phyloP scores from a whole-genome alignment of 2,797 vertebrate genomes.

The Spondyliosoma cantharus region DNA sequence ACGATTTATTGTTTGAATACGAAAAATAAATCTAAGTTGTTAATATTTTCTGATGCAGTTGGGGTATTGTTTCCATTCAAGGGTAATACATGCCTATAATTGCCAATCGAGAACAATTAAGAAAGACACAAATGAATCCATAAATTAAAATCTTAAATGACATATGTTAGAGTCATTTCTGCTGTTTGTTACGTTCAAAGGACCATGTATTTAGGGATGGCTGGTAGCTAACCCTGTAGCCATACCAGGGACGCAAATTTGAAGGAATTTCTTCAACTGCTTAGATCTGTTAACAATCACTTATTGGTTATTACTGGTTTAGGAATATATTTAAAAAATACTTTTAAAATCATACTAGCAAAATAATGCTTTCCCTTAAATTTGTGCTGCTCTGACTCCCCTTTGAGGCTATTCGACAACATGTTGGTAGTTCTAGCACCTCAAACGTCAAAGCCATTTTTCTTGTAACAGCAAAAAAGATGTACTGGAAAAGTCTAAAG shows the following conservation, averaged over 20 bases:
- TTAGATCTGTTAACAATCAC: background rate
- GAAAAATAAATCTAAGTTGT: background rate
- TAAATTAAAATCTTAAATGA: background rate
- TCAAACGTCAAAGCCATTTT: background rate
- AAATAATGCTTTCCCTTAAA: background rate
- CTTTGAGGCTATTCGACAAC: background rate
- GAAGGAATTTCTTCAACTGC: background rate
- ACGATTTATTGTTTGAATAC: background rate
- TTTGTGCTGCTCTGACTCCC: background rate
- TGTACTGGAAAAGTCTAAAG: background rate
- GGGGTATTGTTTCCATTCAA: background rate
- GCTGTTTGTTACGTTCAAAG: background rate
- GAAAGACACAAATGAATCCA: background rate
- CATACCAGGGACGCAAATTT: background rate
- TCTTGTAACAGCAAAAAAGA: background rate
- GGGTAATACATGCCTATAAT: background rate
- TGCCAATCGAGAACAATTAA: background rate
- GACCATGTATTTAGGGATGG: too few relatives aligned
- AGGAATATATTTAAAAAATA: background rate
- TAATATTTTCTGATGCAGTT: background rate
- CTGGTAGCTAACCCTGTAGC: background rate
- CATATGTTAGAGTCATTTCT: background rate
- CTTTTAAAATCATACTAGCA: too few relatives aligned
- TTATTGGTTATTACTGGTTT: too few relatives aligned
- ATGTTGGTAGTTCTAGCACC: background rate